Conservation (phyloP, 2,113 vertebrate species). For the Dermatemys mawii region DNA sequence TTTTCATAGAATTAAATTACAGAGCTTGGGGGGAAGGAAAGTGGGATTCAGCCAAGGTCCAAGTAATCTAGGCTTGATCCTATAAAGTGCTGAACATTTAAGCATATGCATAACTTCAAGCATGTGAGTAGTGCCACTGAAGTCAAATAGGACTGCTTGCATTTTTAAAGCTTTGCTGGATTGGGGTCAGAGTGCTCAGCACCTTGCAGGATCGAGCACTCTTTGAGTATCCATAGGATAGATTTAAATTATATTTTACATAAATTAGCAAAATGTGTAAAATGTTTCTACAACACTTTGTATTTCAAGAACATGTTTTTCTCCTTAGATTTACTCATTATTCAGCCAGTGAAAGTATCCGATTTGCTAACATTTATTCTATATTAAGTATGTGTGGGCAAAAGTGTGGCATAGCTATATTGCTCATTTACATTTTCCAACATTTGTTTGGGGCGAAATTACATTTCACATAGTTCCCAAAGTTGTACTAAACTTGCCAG, state of each 20-base stretch:
- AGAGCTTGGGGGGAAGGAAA: not conserved
- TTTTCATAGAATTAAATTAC: not conserved
- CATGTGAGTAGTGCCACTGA: not conserved
- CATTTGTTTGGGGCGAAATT: not conserved
- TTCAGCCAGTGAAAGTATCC: constrained; percentile 23
- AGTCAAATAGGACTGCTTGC: not conserved
- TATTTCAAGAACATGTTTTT: constrained; percentile 27
- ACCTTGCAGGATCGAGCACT: not conserved
- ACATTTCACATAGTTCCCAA: not conserved
- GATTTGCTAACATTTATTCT: not conserved
- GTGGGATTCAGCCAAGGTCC: not conserved
- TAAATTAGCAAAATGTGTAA: constrained; percentile 42
- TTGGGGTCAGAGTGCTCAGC: not conserved
- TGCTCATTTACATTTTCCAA: constrained; percentile 4
- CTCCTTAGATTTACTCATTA: constrained; percentile 2
- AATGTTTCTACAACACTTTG: not conserved
- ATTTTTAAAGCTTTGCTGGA: not conserved
- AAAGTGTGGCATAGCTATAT: not conserved
- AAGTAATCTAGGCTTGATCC: not conserved
- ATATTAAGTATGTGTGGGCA: constrained; percentile 25
- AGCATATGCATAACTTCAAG: not conserved
- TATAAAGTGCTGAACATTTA: not conserved
- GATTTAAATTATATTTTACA: constrained; percentile 26
- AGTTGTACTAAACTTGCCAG: not conserved
- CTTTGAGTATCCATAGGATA: constrained; percentile 25